Evolutionary conservation across 2,113 vertebrate species (phyloP).

Genomic region (Aspiorhynchus laticeps): DNA sequence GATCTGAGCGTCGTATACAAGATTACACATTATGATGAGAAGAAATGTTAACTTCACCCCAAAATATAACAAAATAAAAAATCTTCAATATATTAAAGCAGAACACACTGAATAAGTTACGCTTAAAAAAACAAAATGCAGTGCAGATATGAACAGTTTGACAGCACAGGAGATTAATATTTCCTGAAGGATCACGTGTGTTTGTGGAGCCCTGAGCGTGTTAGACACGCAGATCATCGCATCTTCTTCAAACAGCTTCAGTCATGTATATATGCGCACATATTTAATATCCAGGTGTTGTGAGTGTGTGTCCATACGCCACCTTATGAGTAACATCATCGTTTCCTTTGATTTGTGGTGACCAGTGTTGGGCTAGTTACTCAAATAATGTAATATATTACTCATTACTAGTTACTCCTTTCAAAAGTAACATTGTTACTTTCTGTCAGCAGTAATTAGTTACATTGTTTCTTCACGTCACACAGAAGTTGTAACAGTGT

Average conservation of each 20-base stretch:
- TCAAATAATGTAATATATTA: too few species aligned
- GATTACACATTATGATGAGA: not conserved
- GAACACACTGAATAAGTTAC: constrained; percentile 6
- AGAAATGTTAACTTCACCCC: not conserved
- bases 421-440: too few species aligned
- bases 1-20: too few species aligned
- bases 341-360: not conserved
- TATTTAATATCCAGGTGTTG: constrained; percentile 33
- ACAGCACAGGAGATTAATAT: constrained; percentile 28
- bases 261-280: not conserved
- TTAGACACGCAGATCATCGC: not conserved
- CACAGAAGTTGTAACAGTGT: too few species aligned
- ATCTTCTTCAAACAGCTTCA: not conserved
- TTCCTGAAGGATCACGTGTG: constrained; percentile 13
- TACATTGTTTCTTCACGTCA: too few species aligned
- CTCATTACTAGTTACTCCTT: too few species aligned
- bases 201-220: not conserved
- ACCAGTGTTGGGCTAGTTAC: too few species aligned
- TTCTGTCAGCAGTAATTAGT: too few species aligned
- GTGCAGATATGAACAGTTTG: constrained; percentile 21
- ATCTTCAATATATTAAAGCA: constrained; percentile 10
- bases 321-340: not conserved
- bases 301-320: constrained; percentile 8
- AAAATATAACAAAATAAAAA: not conserved
- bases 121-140: not conserved